A percentile compares a stretch with the other conserved stretches of the same genome.
These are phyloP conservation scores for Paguma larvata DNA, from an alignment of 2,797 vertebrate genomes.

Conservation along the genomic window DNA sequence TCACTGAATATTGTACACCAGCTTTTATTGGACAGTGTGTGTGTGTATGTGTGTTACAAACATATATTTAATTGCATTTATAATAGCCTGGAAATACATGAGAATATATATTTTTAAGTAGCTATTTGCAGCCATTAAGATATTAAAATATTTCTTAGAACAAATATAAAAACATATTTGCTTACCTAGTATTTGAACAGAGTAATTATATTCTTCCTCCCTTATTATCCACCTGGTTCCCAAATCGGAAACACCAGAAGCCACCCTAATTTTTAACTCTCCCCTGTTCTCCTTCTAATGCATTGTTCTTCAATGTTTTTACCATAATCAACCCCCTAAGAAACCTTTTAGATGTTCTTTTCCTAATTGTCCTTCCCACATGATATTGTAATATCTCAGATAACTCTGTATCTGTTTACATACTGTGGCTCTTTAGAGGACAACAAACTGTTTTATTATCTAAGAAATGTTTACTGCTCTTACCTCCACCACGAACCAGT, in stretches of 20 bases:
- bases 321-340: background rate
- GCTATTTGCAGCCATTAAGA: background rate
- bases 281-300: background rate
- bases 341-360: background rate
- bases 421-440: background rate
- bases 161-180: background rate
- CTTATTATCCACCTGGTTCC: background rate
- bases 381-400: background rate
- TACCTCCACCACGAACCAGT: background rate
- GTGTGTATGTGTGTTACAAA: background rate
- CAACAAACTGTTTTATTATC: background rate
- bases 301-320: background rate
- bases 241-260: background rate
- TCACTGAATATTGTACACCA: background rate
- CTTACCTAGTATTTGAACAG: background rate
- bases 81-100: background rate
- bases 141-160: slow-evolving; percentile 19
- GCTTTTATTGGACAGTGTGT: background rate
- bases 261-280: background rate
- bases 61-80: background rate
- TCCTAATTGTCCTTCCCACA: background rate
- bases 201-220: background rate
- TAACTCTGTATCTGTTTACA: background rate
- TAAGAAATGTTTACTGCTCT: background rate
- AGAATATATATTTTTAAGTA: background rate